Evolutionary conservation across 2,113 vertebrate species (phyloP), one percentile per base, ranked within the genome.

Genomic region (Aspidoscelis tigris): DNA sequence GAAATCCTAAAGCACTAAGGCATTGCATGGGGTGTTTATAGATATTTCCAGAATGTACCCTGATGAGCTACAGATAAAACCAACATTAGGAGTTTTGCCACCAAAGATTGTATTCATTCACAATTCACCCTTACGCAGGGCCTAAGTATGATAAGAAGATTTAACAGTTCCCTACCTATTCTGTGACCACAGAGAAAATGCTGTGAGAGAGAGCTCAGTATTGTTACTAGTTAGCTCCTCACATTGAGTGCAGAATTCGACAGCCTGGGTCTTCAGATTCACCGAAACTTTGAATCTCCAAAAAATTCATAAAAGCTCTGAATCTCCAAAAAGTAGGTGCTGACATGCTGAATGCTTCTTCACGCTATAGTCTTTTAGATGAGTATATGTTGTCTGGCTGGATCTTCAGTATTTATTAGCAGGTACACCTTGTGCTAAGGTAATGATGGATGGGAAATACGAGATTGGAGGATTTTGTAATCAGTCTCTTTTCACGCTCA

Each of bases 141-240:
- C 58, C 33, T 47, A 33, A 53, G 44, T 24, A 4, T 41, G 43
- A 72, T 26, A 70, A 78, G 50, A 58, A 75, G 44, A 21, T 44
- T 61, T 53, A 24, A 5, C 47, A 2, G 3, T 22, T 76, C 68
- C 44, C 14, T 39, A 44, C 39, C 1, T n/a, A 24, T 20, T 33
- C n/a, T 55, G 1, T 0, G 0, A 3, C 33, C 4, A 2, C 6
- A 3, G 4, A 53, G 43, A 26, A 16, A 61, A 18, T 18, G 58
- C 55, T 61, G 14, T 61, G 4, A 61, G 41, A 22, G 16, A 43
- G 9, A 53, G 78, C 50, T 64, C n/a, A 44, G 20, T 86, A 6
- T 33, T 68, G 39, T 64, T 71, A 55, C 26, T 44, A 10, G 24
- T 14, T 9, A 43, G 10, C 55, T 39, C 24, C 58, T 33, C 14